These are phyloP conservation scores for Nymphalis urticae DNA, from an alignment of 2,888 invertebrate species.

Conservation along the genomic window DNA sequence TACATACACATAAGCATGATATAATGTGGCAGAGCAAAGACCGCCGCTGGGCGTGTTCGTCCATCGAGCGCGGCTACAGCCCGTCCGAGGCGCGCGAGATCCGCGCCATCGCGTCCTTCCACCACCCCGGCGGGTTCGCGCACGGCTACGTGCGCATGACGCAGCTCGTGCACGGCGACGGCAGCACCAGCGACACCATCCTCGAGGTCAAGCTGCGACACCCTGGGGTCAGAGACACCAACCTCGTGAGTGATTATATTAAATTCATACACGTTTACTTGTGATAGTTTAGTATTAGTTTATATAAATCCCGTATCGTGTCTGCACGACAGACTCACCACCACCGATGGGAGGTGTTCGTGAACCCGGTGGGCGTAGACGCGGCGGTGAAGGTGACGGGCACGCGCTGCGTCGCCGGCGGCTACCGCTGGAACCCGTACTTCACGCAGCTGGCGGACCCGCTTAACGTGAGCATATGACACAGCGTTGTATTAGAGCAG, in stretches of 20 bases:
- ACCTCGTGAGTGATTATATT: constrained; percentile 79
- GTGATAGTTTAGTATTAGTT: neutral
- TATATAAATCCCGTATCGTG: neutral
- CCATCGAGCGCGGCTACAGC: constrained; percentile 92
- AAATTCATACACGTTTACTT: neutral
- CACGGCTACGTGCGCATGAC: constrained; percentile 93
- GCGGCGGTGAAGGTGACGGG: constrained; percentile 89
- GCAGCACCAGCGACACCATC: constrained; percentile 92
- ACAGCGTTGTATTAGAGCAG: neutral
- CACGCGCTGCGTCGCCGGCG: constrained; percentile 94
- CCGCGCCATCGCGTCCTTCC: constrained; percentile 94
- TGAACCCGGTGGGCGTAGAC: constrained; percentile 95
- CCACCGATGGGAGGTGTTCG: constrained; percentile 95
- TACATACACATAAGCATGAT: too few relatives aligned
- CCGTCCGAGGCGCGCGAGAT: constrained; percentile 93
- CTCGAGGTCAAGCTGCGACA: constrained; percentile 94
- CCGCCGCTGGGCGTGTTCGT: constrained; percentile 91
- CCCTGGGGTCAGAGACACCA: constrained; percentile 91
- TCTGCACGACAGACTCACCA: constrained; percentile 83
- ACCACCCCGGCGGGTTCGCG: constrained; percentile 92
- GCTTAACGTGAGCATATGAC: constrained; percentile 84
- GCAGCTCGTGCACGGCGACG: constrained; percentile 93
- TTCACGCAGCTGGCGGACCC: constrained; percentile 95
- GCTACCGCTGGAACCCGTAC: constrained; percentile 95
- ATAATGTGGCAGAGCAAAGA: constrained; percentile 61